Base-by-base conservation (phyloP, 2,888 invertebrate genomes). In the Apamea monoglypha region DNA sequence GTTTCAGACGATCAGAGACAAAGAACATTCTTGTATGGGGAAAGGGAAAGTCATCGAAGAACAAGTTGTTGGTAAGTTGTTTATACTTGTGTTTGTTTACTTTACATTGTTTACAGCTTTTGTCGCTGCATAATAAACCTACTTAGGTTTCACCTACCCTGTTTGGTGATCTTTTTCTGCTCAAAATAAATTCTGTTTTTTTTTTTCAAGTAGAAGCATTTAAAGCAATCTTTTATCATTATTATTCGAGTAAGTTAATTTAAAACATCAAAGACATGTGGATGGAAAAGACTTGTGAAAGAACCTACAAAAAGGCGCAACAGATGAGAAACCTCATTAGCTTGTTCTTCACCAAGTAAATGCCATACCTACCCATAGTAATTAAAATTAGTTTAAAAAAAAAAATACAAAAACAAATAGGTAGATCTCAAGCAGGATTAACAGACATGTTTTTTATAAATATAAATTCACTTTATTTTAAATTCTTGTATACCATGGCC, bases 1-100 rank as follows among this genome's bases (percentile, higher is more conserved):
- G 74, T 97, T 97, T 82, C 96, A 96, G 82, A 94, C 95, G 0
- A 95, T 97, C 77, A 93, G 94, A 87, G 96, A 96, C 83, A 96
- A 96, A 83, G 96, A 97, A 88, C 92, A 96, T 85, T 97, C 96
- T 36, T 97, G 97, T 85, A 97, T 97, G 95, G 95, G 97, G 14
- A 96, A 94, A 92, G 96, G 96, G 50, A 96, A 97, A 90, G 97
- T 97, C 70, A 96, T 97, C 73, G 97, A 97, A 91, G 96, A 96
- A 88, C 92, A 93, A 83, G 92, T 96, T 90, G 92, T 93, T 86
- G 96, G 96, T 97, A 90, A 92, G 94, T 90, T 53, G n/a, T 50
- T 76, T 18, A 16, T 12, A 29, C 8, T 59, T 75, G 2, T 4
- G 10, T 59, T 59, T 18, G 18, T 29, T 61, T 70, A 29, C 16